Evolutionary conservation across 2,113 vertebrate genomes (phyloP), one percentile per base, ranked within the genome.

Genomic region (Alouatta palliata): DNA sequence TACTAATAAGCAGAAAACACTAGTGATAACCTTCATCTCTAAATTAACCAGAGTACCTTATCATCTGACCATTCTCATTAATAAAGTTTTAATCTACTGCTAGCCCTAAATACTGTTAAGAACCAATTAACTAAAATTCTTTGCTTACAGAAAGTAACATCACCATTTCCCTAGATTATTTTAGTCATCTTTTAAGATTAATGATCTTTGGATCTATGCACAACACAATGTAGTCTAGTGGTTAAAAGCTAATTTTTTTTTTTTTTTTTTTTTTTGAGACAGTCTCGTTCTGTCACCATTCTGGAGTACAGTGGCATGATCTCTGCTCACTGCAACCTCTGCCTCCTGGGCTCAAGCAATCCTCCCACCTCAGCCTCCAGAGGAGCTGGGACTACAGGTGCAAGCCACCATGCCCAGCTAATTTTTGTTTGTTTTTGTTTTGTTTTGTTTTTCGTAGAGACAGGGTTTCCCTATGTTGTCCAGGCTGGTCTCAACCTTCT

Each of bases 71-170:
- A 75, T 71, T 93, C 43, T 93, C 77, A 94, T 73, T 91, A 68
- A 54, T 61, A 80, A 61, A 87, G 25, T 70, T 94, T 92, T 88
- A 89, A 92, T 56, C 14, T 84, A 54, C 20, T 91, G 56, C 58
- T 84, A 76, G 17, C n/a, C 80, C 54, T 40, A 94, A 9, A 58
- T 25, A 20, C 16, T 56, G 12, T 12, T 91, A 37, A 91, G 10
- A 87, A 86, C 10, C 73, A 96, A 93, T 32, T 95, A 85, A 92
- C 56, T 91, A 86, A 95, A 94, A 96, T 43, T 76, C 16, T 90
- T 90, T 93, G 82, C 20, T 93, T 91, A 56, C 70, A 8, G 30
- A 82, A 96, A 89, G 19, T 73, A 91, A 83, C 11, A 4, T 91
- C 66, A 61, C 43, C n/a, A 87, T 88, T 96, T 80, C 89, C 23